Conservation (phyloP, 2,888 invertebrate species). For the Tetrapedia diversipes region DNA sequence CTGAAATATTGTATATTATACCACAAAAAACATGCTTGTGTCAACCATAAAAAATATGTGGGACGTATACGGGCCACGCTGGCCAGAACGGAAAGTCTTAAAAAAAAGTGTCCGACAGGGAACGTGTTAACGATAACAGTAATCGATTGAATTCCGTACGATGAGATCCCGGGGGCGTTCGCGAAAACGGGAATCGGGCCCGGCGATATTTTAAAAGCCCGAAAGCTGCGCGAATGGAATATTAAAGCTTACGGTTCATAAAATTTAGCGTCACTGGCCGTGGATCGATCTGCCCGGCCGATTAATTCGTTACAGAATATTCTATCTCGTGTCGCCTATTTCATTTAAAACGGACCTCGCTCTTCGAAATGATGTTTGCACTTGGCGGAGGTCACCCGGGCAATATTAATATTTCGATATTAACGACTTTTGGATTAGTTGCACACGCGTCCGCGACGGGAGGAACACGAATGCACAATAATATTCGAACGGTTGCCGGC, state of each 20-base stretch:
- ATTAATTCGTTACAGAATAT: conserved; percentile 44
- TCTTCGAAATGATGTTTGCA: conserved; percentile 49
- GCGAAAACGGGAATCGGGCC: background rate
- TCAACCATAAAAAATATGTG: too few species aligned
- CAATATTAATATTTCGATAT: conserved; percentile 47
- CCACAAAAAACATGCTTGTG: too few species aligned
- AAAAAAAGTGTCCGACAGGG: too few species aligned
- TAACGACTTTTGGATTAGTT: conserved; percentile 27
- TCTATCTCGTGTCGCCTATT: conserved; percentile 28
- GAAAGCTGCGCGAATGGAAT: conserved; percentile 3
- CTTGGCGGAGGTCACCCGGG: conserved; percentile 10
- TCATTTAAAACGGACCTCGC: conserved; percentile 23
- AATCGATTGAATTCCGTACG: too few species aligned
- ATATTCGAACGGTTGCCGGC: background rate
- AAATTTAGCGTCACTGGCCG: conserved; percentile 17
- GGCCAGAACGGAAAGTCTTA: too few species aligned
- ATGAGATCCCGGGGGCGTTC: background rate
- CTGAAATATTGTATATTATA: too few species aligned
- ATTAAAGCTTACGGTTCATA: conserved; percentile 21
- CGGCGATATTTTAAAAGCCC: background rate
- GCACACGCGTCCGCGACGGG: background rate
- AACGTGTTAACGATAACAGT: background rate
- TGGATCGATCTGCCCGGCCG: background rate
- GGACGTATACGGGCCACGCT: too few species aligned
- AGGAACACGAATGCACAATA: conserved; percentile 2